A percentile compares a stretch with the other conserved stretches of the same genome.
phyloP scores from a whole-genome alignment of 2,888 invertebrate genomes.

The Mesorhabditis spiculigera region DNA sequence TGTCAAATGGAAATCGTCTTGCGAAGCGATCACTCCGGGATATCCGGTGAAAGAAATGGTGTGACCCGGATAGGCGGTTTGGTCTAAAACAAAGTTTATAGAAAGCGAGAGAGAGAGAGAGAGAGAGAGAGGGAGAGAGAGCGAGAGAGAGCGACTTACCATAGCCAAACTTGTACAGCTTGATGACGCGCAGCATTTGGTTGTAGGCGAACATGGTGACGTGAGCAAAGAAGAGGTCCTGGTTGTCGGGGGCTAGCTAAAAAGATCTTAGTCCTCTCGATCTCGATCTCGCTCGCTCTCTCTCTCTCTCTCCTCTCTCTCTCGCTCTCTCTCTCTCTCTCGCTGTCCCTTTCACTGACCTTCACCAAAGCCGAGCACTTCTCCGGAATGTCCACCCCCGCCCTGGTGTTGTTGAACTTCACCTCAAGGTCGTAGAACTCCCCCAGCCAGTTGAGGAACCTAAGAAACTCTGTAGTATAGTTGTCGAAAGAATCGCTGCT shows the following conservation, averaged over 20 bases:
- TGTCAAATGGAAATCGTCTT: conserved; percentile 1
- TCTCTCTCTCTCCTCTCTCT: no score
- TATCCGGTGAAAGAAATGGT: not conserved
- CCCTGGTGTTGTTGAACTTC: not conserved
- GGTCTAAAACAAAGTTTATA: not conserved
- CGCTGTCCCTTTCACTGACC: not conserved
- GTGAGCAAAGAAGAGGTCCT: not conserved
- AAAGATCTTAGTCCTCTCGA: no score
- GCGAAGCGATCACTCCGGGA: not conserved
- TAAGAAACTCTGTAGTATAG: not conserved
- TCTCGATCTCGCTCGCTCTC: no score
- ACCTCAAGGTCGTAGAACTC: conserved; percentile 2
- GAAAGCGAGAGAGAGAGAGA: not conserved
- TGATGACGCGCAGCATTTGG: not conserved
- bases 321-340: no score
- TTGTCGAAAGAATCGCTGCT: not conserved
- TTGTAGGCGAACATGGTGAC: conserved; percentile 4
- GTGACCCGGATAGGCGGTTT: not conserved
- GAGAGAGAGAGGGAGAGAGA: no score
- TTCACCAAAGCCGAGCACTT: conserved; percentile 2
- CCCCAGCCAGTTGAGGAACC: not conserved
- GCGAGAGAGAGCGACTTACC: not conserved
- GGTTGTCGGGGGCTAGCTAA: not conserved
- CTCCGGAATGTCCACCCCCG: not conserved
- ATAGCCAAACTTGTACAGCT: conserved; percentile 4